Evolutionary conservation across 2,113 vertebrate genomes (phyloP), one percentile per base, ranked within the genome.

Genomic region (Triplophysa tibetana): DNA sequence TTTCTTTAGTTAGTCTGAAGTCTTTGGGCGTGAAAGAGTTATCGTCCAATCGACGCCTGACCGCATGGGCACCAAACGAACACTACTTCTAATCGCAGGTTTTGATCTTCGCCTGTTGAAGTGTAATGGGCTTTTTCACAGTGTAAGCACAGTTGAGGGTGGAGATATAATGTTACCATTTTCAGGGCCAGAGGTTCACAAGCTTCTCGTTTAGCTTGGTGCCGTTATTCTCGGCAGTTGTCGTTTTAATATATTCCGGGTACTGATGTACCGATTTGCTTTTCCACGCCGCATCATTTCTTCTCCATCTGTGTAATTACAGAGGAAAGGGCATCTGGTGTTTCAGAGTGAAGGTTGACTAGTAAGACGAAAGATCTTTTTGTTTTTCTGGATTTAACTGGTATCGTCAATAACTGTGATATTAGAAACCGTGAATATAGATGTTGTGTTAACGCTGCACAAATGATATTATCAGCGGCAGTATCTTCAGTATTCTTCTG

Each of bases 221-320:
- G 24, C 67, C 77, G 24, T 85, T 82, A 77, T 66, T 82, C 77
- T 80, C 65, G 13, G 33, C 24, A 74, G 1, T 9, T 29, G 76
- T 60, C 80, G 61, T 79, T 75, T 84, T 77, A 79, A 76, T 74
- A 77, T 65, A 50, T 43, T 69, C 21, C 11, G 13, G 75, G 50
- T 54, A 54, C 77, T 79, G 65, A 62, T 76, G 83, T 54, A 67
- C 64, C 60, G 52, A 26, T 80, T 43, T 45, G 16, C 21, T 4
- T 56, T 69, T 7, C 6, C 33, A 38, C 33, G 5, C 33, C 41
- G 24, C 43, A 9, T 45, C 2, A 45, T 45, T 45, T 45, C 43
- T 76, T 70, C 26, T 48, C 26, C 41, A 13, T 41, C 62, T 43
- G 24, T 78, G 75, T 64, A 78, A 64, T 61, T 64, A 75, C 52